Base-by-base conservation (phyloP, 2,113 vertebrate genomes). In the Caranx melampygus region DNA sequence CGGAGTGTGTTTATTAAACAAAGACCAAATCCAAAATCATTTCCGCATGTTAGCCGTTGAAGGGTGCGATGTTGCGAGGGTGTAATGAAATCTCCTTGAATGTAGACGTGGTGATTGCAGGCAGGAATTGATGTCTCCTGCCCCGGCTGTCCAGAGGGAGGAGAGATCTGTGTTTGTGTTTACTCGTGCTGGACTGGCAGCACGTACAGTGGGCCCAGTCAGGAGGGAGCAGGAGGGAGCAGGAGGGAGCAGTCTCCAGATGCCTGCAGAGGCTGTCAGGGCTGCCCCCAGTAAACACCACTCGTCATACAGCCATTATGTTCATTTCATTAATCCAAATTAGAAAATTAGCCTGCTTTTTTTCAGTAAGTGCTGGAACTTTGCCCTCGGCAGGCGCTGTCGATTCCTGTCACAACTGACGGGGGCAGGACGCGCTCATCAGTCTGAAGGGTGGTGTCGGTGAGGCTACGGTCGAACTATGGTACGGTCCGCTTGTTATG, bases 141-240 rank as follows among this genome's bases (percentile, higher is more conserved):
- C 37, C 44, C 21, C 55, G 74, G 72, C 78, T n/a, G 51, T 79
- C 85, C 75, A 44, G 20, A 61, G 73, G 72, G 81, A 49, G 13
- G 73, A 49, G 45, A 81, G 87, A 85, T 83, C 76, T 89, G 75
- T 81, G 87, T 87, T 55, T 90, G 65, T 91, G 85, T 91, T 92
- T 87, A 87, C 87, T 82, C 79, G 72, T 72, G 75, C 60, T n/a
- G 82, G 86, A 86, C 60, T 75, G 80, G 69, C 81, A 45, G 71
- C 74, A 72, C 86, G 87, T 72, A 83, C 81, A 72, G 78, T 57
- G 67, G 69, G 62, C 34, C 42, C 57, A 16, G 75, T 5, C 52
- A 21, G 72, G 71, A 78, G 63, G 55, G 73, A 72, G 49, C 73
- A 51, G 82, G 73, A 72, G 49, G n/a, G n/a, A n/a, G n/a, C 52